Evolutionary conservation across 2,113 vertebrate genomes (phyloP), one percentile per base, ranked within the genome.

Genomic region (Plotosus lineatus): DNA sequence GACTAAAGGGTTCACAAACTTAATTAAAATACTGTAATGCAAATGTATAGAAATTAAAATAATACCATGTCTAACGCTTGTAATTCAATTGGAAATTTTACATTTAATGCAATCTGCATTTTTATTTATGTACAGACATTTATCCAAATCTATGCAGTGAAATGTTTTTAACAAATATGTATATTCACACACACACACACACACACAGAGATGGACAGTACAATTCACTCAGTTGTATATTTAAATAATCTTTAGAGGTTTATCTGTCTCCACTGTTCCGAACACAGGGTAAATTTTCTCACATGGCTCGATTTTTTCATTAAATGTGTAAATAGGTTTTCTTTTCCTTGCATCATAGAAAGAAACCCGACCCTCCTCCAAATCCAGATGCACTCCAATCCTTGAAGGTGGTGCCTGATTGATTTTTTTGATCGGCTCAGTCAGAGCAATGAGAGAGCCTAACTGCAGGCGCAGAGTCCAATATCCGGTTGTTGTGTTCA

Each of bases 391-490:
- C 15, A 87, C 85, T 19, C 86, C 88, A 46, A 89, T 40, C 69
- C 48, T 85, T 15, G 48, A 83, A 19, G 85, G 86, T 14, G 23
- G 21, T 10, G 9, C 17, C 23, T 50, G 19, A 42, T 84, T 40
- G 3, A 89, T 78, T 51, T 84, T 85, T 31, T 73, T 85, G 72
- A 65, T 53, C 14, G 88, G 86, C 11, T 50, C 33, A 28, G 86
- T 86, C 55, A 84, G 40, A 46, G 86, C 86, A 5, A 78, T 79
- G n/a, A 86, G 31, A n/a, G 38, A 56, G 2, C 78, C 77, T 15
- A 84, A 31, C 61, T 86, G 83, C 36, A 89, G 85, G 6, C 68
- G 76, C n/a, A 88, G 76, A 55, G 86, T 89, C 88, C 88, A 89
- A 82, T 82, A 85, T 3, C 85, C 85, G 33, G 19, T 1, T 38